Evolutionary conservation across 1,140 invertebrate genomes (phyloP).

Genomic region (Drosophila sulfurigaster): DNA sequence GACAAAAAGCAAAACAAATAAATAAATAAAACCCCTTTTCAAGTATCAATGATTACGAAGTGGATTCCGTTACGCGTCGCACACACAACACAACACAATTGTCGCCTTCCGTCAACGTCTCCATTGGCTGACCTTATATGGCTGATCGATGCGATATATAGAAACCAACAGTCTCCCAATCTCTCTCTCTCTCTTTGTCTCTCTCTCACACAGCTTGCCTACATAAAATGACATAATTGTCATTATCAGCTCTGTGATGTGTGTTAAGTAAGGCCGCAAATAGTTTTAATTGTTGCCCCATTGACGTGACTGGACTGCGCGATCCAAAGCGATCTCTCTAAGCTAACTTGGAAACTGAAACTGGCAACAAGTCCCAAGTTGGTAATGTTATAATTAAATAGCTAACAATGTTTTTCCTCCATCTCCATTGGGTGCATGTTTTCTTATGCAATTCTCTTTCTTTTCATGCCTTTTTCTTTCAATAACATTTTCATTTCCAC

Average conservation of each 20-base stretch:
- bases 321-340: constrained; percentile 12
- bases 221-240: constrained; percentile 43
- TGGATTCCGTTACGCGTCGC: constrained; percentile 44
- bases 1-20: constrained; percentile 1
- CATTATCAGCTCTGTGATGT: constrained; percentile 39
- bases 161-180: not conserved
- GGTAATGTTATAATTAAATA: constrained; percentile 55
- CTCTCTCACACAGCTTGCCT: not conserved
- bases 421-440: constrained; percentile 26
- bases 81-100: constrained; percentile 16
- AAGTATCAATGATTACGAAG: constrained; percentile 21
- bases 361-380: constrained; percentile 37
- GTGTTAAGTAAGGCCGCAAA: constrained; percentile 47
- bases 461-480: constrained; percentile 49
- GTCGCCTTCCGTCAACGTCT: constrained; percentile 23
- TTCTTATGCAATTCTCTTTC: constrained; percentile 68
- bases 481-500: constrained; percentile 31
- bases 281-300: constrained; percentile 55
- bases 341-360: constrained; percentile 1
- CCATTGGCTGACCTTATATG: constrained; percentile 37
- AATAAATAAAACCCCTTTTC: constrained; percentile 5
- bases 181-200: not conserved
- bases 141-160: constrained; percentile 24
- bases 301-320: constrained; percentile 46
- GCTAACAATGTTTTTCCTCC: constrained; percentile 41